Base-by-base conservation (phyloP, 1,140 invertebrate species). In the Batillaria attramentaria region DNA sequence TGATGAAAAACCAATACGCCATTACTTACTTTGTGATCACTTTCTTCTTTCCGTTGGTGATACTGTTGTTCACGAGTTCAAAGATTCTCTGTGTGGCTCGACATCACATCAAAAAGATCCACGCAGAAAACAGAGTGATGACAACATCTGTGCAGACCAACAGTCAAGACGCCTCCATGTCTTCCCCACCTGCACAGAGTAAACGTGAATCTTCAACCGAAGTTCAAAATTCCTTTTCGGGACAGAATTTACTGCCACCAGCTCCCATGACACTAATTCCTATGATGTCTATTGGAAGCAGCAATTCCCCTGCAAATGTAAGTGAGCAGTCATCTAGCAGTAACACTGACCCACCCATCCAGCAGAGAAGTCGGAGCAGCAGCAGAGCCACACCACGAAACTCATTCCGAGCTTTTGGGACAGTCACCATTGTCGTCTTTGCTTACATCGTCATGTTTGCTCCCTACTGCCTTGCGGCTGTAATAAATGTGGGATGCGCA, bases 401-500 rank as follows among this genome's bases (percentile, higher is more conserved):
- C 66, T 24, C 72, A 35, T 35, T 73, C 57, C 69, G 70, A 42
- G 78, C 78, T 16, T 80, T 84, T 70, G 81, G 84, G 35, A 85
- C 84, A 43, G 80, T 85, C 20, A 81, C 78, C 3, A 79, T 82
- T 41, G 81, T 84, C 2, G 82, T 83, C 66, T 18, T 80, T 13
- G 80, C 72, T 77, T 84, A 82, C 33, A 74, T 85, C 62, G 60
- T 84, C 24, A 85, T 85, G 84, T 85, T 83, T 82, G 84, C 82
- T 4, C 82, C 84, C 20, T 84, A 82, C 43, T 82, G 81, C 50
- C 73, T 84, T 41, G 80, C 81, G 2, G 79, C 78, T 78, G 50
- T 81, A 8, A 69, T 83, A 2, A 83, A 84, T 72, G 78, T 84
- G 37, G 73, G 69, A 6, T 84, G 84, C 72, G 66, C 78, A 20